A percentile compares a stretch with the other conserved stretches of the same genome.
These are phyloP conservation scores for Petrocephalus zakoni DNA, from an alignment of 2,113 vertebrate genomes.

Conservation along the genomic window DNA sequence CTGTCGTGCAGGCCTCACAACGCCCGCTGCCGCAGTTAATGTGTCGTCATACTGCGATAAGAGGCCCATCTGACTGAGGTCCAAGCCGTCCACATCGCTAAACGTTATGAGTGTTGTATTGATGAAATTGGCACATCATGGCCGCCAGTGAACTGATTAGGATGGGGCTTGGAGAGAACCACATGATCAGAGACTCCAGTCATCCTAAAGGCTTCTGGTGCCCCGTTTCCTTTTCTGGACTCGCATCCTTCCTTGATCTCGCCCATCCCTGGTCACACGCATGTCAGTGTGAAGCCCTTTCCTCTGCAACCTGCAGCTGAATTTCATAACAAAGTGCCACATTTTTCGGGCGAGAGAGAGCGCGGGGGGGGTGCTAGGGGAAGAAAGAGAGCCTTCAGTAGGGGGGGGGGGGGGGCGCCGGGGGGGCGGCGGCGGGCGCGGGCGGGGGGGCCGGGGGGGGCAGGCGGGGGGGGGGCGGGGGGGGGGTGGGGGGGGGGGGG, in stretches of 20 bases:
- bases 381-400: slow-evolving; percentile 4
- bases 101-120: background rate
- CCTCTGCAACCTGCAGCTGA: slow-evolving; percentile 28
- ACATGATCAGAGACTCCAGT: background rate
- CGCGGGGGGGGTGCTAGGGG: background rate
- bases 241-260: background rate
- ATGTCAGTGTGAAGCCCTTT: slow-evolving; percentile 20
- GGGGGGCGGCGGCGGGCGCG: too few relatives aligned
- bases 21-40: background rate
- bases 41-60: background rate
- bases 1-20: background rate
- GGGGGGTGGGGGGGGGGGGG: too few relatives aligned
- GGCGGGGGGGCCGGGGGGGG: too few relatives aligned
- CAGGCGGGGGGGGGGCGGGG: too few relatives aligned
- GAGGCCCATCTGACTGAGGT: background rate
- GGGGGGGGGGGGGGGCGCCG: too few relatives aligned
- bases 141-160: background rate
- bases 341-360: slow-evolving; percentile 32
- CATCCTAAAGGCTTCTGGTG: background rate
- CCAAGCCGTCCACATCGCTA: background rate
- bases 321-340: slow-evolving; percentile 42
- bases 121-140: background rate
- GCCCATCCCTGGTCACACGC: background rate
- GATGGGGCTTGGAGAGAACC: background rate
- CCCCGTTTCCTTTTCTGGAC: background rate